Conservation (phyloP, 2,888 invertebrate species). For the Podabrus alpinus region DNA sequence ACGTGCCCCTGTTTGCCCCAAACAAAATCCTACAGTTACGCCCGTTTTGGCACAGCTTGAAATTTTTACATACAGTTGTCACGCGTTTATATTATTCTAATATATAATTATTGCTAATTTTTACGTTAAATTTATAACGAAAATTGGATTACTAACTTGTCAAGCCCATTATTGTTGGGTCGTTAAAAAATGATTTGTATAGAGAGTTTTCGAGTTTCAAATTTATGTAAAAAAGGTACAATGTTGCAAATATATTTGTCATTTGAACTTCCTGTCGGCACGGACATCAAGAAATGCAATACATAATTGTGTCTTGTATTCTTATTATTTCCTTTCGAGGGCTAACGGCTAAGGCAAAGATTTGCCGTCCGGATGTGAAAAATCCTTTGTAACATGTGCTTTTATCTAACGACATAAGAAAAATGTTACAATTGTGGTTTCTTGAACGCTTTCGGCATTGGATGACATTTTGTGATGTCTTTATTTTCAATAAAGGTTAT, state of each 20-base stretch:
- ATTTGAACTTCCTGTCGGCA: slow-evolving; percentile 30
- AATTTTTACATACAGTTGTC: slow-evolving; percentile 12
- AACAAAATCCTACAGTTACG: slow-evolving; percentile 34
- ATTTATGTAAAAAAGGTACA: neutral
- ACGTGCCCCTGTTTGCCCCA: slow-evolving; percentile 36
- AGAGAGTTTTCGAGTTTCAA: neutral
- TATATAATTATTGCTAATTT: slow-evolving; percentile 36
- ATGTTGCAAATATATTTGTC: slow-evolving; percentile 27
- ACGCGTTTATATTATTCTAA: slow-evolving; percentile 15
- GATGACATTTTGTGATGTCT: slow-evolving; percentile 28
- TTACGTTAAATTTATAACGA: slow-evolving; percentile 24
- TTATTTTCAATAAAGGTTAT: neutral
- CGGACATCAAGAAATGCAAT: slow-evolving; percentile 20
- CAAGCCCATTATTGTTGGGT: neutral
- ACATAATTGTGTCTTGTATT: slow-evolving; percentile 23
- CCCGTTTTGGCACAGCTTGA: slow-evolving; percentile 32
- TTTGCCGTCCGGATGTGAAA: slow-evolving; percentile 31
- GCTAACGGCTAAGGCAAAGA: slow-evolving; percentile 10
- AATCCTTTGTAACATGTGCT: slow-evolving; percentile 30
- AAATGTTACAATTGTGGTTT: slow-evolving; percentile 46
- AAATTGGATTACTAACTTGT: neutral
- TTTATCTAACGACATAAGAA: slow-evolving; percentile 18
- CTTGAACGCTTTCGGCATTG: slow-evolving; percentile 29
- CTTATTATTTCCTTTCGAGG: slow-evolving; percentile 21
- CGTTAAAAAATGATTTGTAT: slow-evolving; percentile 6